Base-by-base conservation (phyloP, 1,140 invertebrate species). In the Drosophila jambulina region DNA sequence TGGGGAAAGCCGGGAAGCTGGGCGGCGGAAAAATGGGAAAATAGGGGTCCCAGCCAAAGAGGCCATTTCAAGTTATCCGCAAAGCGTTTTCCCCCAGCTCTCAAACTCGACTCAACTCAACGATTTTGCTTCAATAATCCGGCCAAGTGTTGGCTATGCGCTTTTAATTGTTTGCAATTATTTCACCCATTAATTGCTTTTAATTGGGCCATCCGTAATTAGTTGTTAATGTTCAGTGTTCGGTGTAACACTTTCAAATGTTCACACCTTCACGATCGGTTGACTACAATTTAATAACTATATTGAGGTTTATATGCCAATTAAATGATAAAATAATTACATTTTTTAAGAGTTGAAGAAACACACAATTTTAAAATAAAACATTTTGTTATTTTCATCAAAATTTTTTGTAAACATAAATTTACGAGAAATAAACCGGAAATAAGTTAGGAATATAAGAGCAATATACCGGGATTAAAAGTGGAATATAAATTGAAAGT, bases 121-220 rank as follows among this genome's bases (percentile, higher is more conserved):
- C 42, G 42, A 25, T 58, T 70, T 43, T 69, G 80, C 57, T 45
- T 46, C 77, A 80, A 72, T 80, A 80, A 80, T 67, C 60, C 46
- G 65, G 42, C 49, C 74, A 77, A 77, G 75, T 77, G 75, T 54
- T 46, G 62, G 54, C 48, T 23, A 32, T 56, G 27, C 27, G 49
- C 61, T 67, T 67, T 83, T 83, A 83, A 83, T 80, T 77, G 77
- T 80, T 83, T 61, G 61, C 75, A 84, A 83, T 83, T 83, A 83
- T 57, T 65, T 49, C 45, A 17, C 46, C 36, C 46, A 43, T 58
- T 75, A 79, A 82, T 75, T 65, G 75, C 70, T 36, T 60, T 63
- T 84, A 83, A 83, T 83, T 84, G 68, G 51, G 53, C 29, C 78
- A 75, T 27, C 60, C 42, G 34, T 46, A 58, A 71, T 58, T 42